These are phyloP conservation scores for Pteruthius melanotis DNA, from an alignment of 2,113 vertebrate genomes.

Conservation along the genomic window DNA sequence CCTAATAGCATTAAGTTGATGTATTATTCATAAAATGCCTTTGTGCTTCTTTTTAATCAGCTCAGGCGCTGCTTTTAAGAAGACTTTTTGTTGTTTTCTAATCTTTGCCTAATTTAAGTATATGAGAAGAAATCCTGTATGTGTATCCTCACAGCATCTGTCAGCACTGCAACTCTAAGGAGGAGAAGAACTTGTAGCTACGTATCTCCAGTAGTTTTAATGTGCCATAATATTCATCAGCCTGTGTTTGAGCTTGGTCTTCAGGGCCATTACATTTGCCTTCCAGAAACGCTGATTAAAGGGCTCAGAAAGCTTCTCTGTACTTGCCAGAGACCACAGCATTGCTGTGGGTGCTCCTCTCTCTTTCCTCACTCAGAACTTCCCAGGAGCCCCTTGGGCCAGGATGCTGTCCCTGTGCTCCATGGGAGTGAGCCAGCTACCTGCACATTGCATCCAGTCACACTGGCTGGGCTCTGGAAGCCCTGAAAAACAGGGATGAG, in stretches of 20 bases:
- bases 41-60: neutral
- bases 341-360: neutral
- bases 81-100: neutral
- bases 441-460: neutral
- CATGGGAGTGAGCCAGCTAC: fast-evolving
- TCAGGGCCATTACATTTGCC: neutral
- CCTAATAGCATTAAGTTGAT: neutral
- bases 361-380: neutral
- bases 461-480: neutral
- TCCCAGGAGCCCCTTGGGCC: fast-evolving
- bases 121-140: neutral
- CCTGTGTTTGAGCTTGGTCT: neutral
- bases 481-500: neutral
- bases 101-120: neutral
- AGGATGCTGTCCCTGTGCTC: neutral
- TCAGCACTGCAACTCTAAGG: neutral
- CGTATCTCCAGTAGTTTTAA: neutral
- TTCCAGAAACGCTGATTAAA: neutral
- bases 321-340: neutral
- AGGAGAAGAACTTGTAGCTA: neutral
- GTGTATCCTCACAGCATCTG: neutral
- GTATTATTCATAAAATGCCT: neutral
- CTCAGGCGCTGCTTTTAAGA: neutral
- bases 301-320: neutral
- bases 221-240: neutral